Evolutionary conservation across 2,113 vertebrate species (phyloP).

Genomic region (Kobus ellipsiprymnus): DNA sequence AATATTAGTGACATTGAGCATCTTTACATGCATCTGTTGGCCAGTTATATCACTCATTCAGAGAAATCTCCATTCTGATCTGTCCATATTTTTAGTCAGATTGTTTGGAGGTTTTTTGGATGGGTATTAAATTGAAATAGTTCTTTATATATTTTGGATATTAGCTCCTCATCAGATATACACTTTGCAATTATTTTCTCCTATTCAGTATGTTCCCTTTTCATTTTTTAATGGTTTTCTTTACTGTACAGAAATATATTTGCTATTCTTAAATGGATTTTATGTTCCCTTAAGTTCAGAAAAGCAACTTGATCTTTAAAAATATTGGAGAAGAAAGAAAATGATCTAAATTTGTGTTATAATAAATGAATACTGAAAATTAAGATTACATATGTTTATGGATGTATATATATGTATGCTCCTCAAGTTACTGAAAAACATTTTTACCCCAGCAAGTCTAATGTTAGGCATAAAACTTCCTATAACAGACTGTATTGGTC

Average conservation of each 20-base stretch:
- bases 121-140: background rate
- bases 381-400: slow-evolving; percentile 55
- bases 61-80: background rate
- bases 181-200: background rate
- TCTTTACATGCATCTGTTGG: background rate
- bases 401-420: background rate
- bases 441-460: slow-evolving; percentile 69
- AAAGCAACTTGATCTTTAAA: slow-evolving; percentile 46
- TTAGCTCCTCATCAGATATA: background rate
- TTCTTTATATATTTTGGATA: background rate
- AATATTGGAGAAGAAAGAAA: slow-evolving; percentile 51
- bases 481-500: slow-evolving; percentile 79
- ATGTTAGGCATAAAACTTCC: slow-evolving; percentile 76
- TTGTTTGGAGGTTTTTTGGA: background rate
- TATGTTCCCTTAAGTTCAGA: slow-evolving; percentile 51
- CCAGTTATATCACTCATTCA: fast-evolving
- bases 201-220: background rate
- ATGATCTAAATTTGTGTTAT: slow-evolving; percentile 68
- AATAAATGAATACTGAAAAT: slow-evolving; percentile 73
- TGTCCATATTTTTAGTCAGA: background rate
- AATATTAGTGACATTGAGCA: background rate
- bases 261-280: slow-evolving; percentile 48
- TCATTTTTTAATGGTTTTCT: background rate
- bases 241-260: background rate
- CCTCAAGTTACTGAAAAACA: slow-evolving; percentile 65